Percentiles rank a stretch among this genome's conserved stretches.
phyloP scores from a whole-genome alignment of 2,113 vertebrate genomes.

The Gymnorhina tibicen region DNA sequence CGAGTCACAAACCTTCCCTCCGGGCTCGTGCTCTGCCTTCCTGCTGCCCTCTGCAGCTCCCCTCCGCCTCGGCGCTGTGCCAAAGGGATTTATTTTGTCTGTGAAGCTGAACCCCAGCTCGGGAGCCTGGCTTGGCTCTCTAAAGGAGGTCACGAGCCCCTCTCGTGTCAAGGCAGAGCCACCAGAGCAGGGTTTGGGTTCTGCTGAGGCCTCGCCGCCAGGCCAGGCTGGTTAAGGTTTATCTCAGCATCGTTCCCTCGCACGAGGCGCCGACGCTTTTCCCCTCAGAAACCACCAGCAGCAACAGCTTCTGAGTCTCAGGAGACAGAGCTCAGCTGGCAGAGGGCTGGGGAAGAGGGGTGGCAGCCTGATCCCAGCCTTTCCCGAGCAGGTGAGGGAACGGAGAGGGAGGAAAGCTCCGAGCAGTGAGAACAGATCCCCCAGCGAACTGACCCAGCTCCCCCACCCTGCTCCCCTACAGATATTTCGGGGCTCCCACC shows the following conservation, averaged over 20 bases:
- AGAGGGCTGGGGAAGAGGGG: background rate
- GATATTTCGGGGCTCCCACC: background rate
- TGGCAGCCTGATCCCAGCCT: background rate
- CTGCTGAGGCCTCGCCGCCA: background rate
- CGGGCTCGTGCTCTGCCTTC: background rate
- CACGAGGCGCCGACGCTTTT: fast-evolving
- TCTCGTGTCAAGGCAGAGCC: fast-evolving
- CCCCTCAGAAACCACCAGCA: background rate
- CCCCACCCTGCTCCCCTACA: background rate
- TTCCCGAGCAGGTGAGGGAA: background rate
- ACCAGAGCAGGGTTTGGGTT: background rate
- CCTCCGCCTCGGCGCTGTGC: background rate
- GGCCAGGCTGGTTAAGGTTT: fast-evolving
- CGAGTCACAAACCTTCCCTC: background rate
- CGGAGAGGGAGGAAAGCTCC: background rate
- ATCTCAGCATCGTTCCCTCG: background rate
- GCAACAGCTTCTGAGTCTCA: background rate
- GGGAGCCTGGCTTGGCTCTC: background rate
- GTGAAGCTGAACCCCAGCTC: background rate
- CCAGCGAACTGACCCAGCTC: fast-evolving
- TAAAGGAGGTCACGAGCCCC: background rate
- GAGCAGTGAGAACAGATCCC: background rate
- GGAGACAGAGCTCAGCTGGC: background rate
- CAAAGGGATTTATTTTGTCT: background rate
- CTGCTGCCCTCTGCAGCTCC: background rate